Evolutionary conservation across 2,797 vertebrate species (phyloP), one percentile per base, ranked within the genome.

Genomic region (Phataginus tetradactyla): DNA sequence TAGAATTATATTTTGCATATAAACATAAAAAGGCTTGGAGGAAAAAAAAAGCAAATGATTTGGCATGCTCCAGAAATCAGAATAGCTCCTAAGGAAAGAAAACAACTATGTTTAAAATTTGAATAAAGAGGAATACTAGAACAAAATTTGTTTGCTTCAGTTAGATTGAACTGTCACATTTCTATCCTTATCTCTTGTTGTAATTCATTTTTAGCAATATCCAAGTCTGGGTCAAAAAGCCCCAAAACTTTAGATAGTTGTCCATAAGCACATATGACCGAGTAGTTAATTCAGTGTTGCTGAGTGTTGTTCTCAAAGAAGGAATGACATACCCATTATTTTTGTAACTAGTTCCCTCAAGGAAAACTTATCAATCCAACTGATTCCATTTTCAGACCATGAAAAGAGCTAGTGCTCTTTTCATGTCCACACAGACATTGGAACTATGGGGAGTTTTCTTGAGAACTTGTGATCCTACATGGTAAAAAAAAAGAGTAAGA

Each of bases 191-290:
- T 59, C 34, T 66, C 34, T 68, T 42, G 14, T 1, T 51, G 6
- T 39, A 80, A 32, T 85, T 90, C 90, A 63, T 85, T 96, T 96
- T 89, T 12, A 86, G 34, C 51, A 86, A 23, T 86, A 42, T 81
- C 55, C 18, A 85, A 75, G 29, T 49, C 18, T 78, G 2, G 20
- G 13, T 86, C 59, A 88, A 93, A 95, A 68, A n/a, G 0, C 13
- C 23, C 10, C 42, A 55, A 21, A 71, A 29, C 18, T 77, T 87
- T 15, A 37, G 34, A 53, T 27, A 57, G 27, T 51, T 45, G 1
- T 37, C 59, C 45, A n/a, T 74, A 61, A 55, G 32, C 42, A 53
- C 15, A 13, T 13, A 45, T 7, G 10, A 63, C 2, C 27, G 32
- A 80, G 37, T 10, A 57, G n/a, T 66, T 95, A 37, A 14, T 37